Conservation (phyloP, 2,888 invertebrate genomes). For the Diploptera punctata region DNA sequence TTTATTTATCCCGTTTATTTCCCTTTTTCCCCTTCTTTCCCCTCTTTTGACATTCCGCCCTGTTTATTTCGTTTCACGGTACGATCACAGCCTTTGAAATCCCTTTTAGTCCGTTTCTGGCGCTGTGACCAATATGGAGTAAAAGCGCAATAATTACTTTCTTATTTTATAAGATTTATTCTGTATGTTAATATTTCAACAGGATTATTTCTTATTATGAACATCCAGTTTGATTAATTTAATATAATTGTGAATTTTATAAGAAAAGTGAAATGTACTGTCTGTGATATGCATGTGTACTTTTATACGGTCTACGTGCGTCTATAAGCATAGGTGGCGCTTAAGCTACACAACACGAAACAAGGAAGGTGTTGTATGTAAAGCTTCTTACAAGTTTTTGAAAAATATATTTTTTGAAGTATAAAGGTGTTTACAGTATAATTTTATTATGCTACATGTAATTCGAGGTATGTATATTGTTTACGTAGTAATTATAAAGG, state of each 20-base stretch:
- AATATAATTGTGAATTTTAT: neutral
- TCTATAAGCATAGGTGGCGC: conserved; percentile 40
- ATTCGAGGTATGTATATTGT: conserved; percentile 31
- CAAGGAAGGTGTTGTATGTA: conserved; percentile 38
- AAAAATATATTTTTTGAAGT: conserved; percentile 20
- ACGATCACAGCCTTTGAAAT: neutral
- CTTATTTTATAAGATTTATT: neutral
- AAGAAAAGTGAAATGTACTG: neutral
- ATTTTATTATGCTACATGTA: conserved; percentile 25
- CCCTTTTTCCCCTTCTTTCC: neutral
- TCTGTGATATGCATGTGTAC: neutral
- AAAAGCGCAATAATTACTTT: neutral
- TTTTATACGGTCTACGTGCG: conserved; percentile 39
- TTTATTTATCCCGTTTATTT: neutral
- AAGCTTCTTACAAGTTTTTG: conserved; percentile 26
- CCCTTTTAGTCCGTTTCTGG: neutral
- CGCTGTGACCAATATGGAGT: conserved; percentile 14
- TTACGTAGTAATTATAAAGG: neutral
- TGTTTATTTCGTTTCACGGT: neutral
- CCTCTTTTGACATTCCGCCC: neutral
- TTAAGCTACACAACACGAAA: conserved; percentile 32
- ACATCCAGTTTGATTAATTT: neutral
- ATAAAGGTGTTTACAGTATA: neutral
- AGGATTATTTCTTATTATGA: neutral
- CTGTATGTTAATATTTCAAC: neutral